Conservation (phyloP, 2,113 vertebrate genomes). For the Scartelaos histophorus region DNA sequence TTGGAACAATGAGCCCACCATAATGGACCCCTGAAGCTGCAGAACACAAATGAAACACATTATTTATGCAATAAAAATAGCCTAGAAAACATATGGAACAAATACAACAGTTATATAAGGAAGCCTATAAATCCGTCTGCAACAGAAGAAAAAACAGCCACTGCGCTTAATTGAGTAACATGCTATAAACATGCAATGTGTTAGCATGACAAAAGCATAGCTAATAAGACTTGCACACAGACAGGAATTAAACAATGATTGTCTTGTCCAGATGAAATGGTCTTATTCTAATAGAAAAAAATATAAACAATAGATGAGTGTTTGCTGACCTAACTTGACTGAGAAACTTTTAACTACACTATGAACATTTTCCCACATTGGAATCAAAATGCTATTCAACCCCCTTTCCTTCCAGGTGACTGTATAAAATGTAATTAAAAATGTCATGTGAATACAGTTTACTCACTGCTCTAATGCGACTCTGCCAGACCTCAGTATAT, state of each 20-base stretch:
- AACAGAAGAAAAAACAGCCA: neutral
- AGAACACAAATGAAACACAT: constrained; percentile 5
- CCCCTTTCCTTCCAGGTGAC: neutral
- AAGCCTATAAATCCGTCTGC: neutral
- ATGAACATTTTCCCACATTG: neutral
- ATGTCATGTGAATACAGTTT: neutral
- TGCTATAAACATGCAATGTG: neutral
- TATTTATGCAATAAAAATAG: neutral
- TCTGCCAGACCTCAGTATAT: constrained; percentile 90
- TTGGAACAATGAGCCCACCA: constrained; percentile 92
- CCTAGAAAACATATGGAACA: neutral
- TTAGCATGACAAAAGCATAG: neutral
- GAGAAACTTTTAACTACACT: neutral
- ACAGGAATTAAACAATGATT: neutral
- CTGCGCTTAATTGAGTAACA: neutral
- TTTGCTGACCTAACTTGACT: neutral
- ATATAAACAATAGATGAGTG: neutral
- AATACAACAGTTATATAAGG: neutral
- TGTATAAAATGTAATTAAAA: neutral
- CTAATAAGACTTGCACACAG: neutral
- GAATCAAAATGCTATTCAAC: neutral
- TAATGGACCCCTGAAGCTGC: constrained; percentile 91
- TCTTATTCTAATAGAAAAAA: neutral
- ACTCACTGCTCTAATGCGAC: constrained; percentile 88
- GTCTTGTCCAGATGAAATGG: neutral